phyloP scores from a whole-genome alignment of 2,113 vertebrate genomes.

The Oophaga pumilio region DNA sequence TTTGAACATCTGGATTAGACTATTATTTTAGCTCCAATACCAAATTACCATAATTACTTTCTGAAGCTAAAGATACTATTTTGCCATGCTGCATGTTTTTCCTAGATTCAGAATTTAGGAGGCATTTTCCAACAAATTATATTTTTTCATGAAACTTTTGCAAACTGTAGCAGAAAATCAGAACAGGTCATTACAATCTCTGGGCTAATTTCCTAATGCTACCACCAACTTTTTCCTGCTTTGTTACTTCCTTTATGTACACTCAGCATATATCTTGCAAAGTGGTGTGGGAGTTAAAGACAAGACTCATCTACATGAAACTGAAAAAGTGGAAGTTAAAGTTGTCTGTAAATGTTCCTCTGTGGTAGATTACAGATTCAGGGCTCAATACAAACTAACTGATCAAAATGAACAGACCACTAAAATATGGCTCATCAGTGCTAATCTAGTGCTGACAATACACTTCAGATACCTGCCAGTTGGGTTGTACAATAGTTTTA shows the following conservation, averaged over 20 bases:
- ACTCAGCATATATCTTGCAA: neutral
- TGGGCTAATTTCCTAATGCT: too few relatives aligned
- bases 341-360: neutral
- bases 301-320: neutral
- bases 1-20: neutral
- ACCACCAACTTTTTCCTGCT: neutral
- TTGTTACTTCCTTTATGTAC: neutral
- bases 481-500: too few relatives aligned
- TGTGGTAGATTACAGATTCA: neutral
- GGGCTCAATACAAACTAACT: neutral
- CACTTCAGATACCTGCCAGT: too few relatives aligned
- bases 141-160: neutral
- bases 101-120: too few relatives aligned
- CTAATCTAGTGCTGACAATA: too few relatives aligned
- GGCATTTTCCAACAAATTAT: neutral
- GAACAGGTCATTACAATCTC: neutral
- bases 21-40: too few relatives aligned
- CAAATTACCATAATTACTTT: too few relatives aligned
- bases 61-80: too few relatives aligned
- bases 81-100: neutral
- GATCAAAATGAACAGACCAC: too few relatives aligned
- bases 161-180: neutral
- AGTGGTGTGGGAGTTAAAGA: neutral
- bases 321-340: neutral
- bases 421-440: too few relatives aligned